Percentiles rank a stretch among this genome's conserved stretches.
These are phyloP conservation scores for Pollenia griseotomentosa DNA, from an alignment of 2,888 invertebrate species.

Conservation along the genomic window DNA sequence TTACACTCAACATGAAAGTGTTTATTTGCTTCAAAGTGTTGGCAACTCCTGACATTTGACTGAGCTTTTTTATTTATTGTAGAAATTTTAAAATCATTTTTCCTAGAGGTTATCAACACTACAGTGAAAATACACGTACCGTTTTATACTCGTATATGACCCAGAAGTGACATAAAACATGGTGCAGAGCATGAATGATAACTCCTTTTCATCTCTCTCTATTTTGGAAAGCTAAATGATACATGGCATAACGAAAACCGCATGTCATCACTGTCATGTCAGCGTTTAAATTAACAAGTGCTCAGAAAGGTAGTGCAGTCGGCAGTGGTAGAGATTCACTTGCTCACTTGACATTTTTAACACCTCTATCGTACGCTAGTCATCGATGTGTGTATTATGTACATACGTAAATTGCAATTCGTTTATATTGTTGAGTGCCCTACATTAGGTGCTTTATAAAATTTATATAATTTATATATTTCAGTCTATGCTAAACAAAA, in stretches of 20 bases:
- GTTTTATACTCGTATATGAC: constrained; percentile 21
- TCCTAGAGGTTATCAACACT: constrained; percentile 56
- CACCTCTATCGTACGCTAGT: constrained; percentile 22
- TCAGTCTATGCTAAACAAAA: no score
- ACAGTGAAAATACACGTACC: constrained; percentile 16
- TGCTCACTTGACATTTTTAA: constrained; percentile 55
- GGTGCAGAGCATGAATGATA: constrained; percentile 4
- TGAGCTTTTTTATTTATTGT: constrained; percentile 32
- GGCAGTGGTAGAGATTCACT: not conserved
- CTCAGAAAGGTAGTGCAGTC: constrained; percentile 77
- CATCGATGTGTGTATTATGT: not conserved
- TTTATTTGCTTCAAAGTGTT: constrained; percentile 38
- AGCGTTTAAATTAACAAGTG: constrained; percentile 83
- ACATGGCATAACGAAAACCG: constrained; percentile 10
- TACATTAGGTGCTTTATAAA: not conserved
- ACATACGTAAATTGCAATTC: not conserved
- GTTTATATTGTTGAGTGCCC: not conserved
- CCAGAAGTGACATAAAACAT: constrained; percentile 19
- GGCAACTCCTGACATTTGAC: constrained; percentile 63
- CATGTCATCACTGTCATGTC: constrained; percentile 77
- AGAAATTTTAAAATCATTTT: constrained; percentile 11
- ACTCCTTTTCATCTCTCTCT: not conserved
- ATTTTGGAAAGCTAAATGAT: not conserved
- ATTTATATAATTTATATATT: no score
- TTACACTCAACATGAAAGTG: not conserved